Base-by-base conservation (phyloP, 2,113 vertebrate genomes). In the Seriola dumerili region DNA sequence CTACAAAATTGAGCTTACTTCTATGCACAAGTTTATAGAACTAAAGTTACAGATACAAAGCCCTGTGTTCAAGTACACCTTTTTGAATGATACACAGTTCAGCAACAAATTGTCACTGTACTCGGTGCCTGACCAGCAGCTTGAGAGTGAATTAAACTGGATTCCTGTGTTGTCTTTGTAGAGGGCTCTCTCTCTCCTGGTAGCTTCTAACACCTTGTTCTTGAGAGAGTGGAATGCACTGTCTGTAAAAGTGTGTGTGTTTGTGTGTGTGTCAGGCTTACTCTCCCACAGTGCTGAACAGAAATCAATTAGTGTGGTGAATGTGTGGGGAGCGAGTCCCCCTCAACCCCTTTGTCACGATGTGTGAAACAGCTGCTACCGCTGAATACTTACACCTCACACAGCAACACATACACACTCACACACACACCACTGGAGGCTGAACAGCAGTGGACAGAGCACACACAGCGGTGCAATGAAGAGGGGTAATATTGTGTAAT, bases 401-500 rank as follows among this genome's bases (percentile, higher is more conserved):
- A 80, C 91, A 42, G 76, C 71, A 84, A 87, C 91, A 86, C 84
- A 76, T 78, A 74, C 83, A 54, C 76, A 42, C 85, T 32, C 70
- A 62, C 71, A 81, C 70, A 81, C 82, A 84, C 85, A 85, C 72
- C 81, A 72, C 76, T 88, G 86, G 80, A 86, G 88, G 67, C 85
- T 85, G 82, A 89, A 81, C 91, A 82, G 85, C 89, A 89, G 93
- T 91, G 87, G 92, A 93, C 93, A 91, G 74, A 87, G 90, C 94
- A 95, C 72, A 96, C 95, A 95, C 96, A 96, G 96, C 93, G 94
- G 94, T 95, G 96, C 96, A 90, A 96, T 96, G 97, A 97, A 97
- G 97, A 98, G 95, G 96, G 96, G 97, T 97, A 98, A 98, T 99
- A 97, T 98, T 99, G 97, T 97, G 97, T 97, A 99, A 99, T 99